These are phyloP conservation scores for Bos taurus DNA, from an alignment of 2,113 vertebrate genomes.

Conservation along the genomic window DNA sequence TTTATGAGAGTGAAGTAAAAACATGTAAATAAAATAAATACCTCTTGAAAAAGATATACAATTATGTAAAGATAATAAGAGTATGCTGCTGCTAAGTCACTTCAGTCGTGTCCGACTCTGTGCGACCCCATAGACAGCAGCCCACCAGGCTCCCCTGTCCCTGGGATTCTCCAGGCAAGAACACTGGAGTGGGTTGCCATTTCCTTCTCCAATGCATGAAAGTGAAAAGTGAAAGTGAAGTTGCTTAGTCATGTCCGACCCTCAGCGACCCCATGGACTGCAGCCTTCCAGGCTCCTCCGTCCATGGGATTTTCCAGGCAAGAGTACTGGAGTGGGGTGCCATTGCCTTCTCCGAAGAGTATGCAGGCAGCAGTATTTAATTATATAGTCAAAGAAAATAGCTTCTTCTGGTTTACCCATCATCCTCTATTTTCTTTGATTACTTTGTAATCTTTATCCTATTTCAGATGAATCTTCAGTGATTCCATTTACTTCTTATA, in stretches of 20 bases:
- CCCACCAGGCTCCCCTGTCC: too few relatives aligned
- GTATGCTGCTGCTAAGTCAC: not conserved
- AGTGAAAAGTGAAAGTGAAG: too few relatives aligned
- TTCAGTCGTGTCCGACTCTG: too few relatives aligned
- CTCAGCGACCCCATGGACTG: too few relatives aligned
- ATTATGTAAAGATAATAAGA: constrained; percentile 5
- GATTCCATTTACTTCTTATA: constrained; percentile 26
- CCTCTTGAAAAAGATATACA: not conserved
- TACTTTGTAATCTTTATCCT: not conserved
- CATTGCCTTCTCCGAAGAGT: not conserved
- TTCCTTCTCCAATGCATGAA: too few relatives aligned
- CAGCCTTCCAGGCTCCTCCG: too few relatives aligned
- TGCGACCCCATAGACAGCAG: too few relatives aligned
- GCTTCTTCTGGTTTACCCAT: not conserved
- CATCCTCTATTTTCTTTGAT: not conserved
- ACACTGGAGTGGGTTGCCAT: too few relatives aligned
- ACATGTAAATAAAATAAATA: constrained; percentile 28
- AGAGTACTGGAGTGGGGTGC: too few relatives aligned
- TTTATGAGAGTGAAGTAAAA: constrained; percentile 31
- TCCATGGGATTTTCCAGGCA: too few relatives aligned
- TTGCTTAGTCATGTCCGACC: too few relatives aligned
- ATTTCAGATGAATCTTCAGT: constrained; percentile 24
- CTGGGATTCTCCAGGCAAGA: too few relatives aligned
- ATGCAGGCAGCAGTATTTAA: not conserved
- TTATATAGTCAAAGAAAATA: constrained; percentile 25